Evolutionary conservation across 2,797 vertebrate genomes (phyloP).

Genomic region (Enteromius viviparus): DNA sequence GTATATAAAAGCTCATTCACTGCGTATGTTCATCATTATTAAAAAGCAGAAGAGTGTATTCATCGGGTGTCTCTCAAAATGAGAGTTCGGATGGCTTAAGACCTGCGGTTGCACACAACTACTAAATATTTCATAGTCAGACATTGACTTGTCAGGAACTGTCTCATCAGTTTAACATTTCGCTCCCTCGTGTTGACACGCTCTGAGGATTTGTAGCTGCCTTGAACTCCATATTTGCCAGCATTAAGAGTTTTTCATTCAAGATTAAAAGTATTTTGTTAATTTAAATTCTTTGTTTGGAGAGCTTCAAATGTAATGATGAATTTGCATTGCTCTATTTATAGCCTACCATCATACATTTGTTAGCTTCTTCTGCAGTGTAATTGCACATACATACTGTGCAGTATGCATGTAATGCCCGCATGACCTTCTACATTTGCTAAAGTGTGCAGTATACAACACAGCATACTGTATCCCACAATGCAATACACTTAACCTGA

Average conservation of each 20-base stretch:
- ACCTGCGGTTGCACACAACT: slow-evolving; percentile 40
- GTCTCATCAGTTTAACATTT: slow-evolving; percentile 43
- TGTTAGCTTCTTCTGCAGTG: neutral
- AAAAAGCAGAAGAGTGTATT: slow-evolving; percentile 4
- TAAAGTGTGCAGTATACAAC: neutral
- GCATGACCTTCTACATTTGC: neutral
- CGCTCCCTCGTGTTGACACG: slow-evolving; percentile 23
- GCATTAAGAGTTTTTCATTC: slow-evolving; percentile 21
- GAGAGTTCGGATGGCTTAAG: slow-evolving; percentile 32
- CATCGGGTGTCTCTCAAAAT: slow-evolving; percentile 24
- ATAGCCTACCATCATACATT: neutral
- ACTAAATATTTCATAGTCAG: slow-evolving; percentile 50
- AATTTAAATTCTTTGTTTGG: slow-evolving; percentile 6
- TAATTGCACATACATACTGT: neutral
- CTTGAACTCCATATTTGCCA: slow-evolving; percentile 5
- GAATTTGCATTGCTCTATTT: neutral
- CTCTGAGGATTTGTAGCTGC: slow-evolving; percentile 29
- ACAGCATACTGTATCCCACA: neutral
- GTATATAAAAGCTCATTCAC: slow-evolving; percentile 4
- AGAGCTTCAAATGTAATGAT: neutral
- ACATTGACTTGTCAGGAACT: slow-evolving; percentile 44
- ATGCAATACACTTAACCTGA: neutral
- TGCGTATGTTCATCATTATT: neutral
- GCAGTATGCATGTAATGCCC: neutral
- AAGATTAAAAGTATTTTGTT: slow-evolving; percentile 13